Conservation (phyloP, 2,888 invertebrate species). For the Thysanoteuthis rhombus region DNA sequence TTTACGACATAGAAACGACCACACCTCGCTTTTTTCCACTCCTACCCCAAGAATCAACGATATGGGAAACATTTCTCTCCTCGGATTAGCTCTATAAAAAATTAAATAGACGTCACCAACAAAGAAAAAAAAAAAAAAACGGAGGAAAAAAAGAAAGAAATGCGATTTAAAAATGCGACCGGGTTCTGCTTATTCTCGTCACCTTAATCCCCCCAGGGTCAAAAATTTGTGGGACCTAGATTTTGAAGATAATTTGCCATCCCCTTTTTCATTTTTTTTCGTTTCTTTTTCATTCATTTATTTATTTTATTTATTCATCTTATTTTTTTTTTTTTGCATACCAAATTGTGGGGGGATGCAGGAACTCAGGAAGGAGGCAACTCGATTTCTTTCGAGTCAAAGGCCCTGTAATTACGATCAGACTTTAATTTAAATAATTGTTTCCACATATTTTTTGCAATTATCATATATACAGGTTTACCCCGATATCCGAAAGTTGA, state of each 20-base stretch:
- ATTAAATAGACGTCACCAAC: not conserved
- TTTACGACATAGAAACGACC: not conserved
- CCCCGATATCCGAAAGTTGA: too few relatives aligned
- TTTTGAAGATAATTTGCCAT: not conserved
- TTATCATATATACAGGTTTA: too few relatives aligned
- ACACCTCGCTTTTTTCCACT: not conserved
- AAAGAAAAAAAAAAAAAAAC: too few relatives aligned
- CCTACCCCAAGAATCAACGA: not conserved
- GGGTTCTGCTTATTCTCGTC: not conserved
- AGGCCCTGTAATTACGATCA: too few relatives aligned
- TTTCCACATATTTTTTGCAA: not conserved
- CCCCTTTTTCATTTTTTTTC: not conserved
- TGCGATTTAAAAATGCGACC: not conserved
- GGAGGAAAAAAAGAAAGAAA: too few relatives aligned
- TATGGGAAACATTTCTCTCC: not conserved
- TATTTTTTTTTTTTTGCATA: not conserved
- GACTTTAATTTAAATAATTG: not conserved
- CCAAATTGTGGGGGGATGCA: too few relatives aligned
- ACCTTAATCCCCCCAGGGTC: not conserved
- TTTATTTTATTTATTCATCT: too few relatives aligned
- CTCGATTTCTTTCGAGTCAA: too few relatives aligned
- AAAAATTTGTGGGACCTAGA: not conserved
- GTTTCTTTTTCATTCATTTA: too few relatives aligned
- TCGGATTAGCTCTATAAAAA: not conserved
- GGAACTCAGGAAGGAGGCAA: too few relatives aligned